Evolutionary conservation across 2,797 vertebrate species (phyloP).

Genomic region (Premnoplex brunnescens): DNA sequence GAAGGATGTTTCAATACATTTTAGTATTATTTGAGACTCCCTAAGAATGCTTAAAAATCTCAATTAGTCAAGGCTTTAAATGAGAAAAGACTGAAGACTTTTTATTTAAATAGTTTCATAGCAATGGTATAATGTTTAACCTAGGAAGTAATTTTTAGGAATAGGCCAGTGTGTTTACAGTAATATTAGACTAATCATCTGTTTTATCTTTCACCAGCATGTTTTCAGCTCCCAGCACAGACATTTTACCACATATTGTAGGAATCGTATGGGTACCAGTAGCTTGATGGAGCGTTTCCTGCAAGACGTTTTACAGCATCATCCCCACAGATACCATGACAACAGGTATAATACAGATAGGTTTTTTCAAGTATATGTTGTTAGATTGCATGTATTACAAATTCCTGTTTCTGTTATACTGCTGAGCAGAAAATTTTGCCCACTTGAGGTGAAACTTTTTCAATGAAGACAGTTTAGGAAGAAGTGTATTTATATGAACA

Average conservation of each 20-base stretch:
- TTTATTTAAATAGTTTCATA: not conserved
- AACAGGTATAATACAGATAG: constrained; percentile 76
- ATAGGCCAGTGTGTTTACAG: not conserved
- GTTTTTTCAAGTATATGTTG: not conserved
- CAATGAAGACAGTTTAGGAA: not conserved
- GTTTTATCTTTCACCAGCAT: constrained; percentile 79
- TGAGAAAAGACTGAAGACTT: not conserved
- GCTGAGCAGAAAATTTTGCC: not conserved
- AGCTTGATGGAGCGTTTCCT: constrained; percentile 92
- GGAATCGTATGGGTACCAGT: constrained; percentile 63
- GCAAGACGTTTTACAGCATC: constrained; percentile 88
- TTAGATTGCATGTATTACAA: not conserved
- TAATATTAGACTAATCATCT: not conserved
- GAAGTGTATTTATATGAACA: not conserved
- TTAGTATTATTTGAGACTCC: not conserved
- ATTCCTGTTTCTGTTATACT: not conserved
- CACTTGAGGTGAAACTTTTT: not conserved
- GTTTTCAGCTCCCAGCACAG: constrained; percentile 86
- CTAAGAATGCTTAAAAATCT: not conserved
- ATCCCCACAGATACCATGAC: constrained; percentile 85
- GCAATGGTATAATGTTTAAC: not conserved
- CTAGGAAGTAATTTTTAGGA: not conserved
- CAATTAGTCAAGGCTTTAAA: not conserved
- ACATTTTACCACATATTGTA: constrained; percentile 78
- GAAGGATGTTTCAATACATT: not conserved